Evolutionary conservation across 2,888 invertebrate species (phyloP).

Genomic region (Lacanobia wlatinum): DNA sequence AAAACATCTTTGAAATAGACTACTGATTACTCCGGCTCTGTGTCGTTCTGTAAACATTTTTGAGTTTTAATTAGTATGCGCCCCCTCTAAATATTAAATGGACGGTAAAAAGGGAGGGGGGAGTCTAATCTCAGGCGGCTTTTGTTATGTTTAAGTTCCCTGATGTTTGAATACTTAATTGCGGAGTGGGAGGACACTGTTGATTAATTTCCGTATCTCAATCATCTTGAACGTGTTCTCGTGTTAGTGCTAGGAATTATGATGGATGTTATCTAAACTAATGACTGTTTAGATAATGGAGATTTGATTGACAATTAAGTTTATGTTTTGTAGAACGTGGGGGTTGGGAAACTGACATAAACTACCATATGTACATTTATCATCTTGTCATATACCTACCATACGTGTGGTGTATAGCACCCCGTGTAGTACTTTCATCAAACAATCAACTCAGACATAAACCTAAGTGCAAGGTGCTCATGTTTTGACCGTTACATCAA

Average conservation of each 20-base stretch:
- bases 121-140: slow-evolving; percentile 32
- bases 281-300: background rate
- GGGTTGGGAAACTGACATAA: background rate
- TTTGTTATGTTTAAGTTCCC: slow-evolving; percentile 58
- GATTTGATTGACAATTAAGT: background rate
- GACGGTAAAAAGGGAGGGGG: slow-evolving; percentile 35
- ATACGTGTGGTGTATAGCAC: too few relatives aligned
- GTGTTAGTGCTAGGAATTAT: slow-evolving; percentile 12
- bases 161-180: slow-evolving; percentile 59
- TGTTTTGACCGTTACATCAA: too few relatives aligned
- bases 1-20: slow-evolving; percentile 5
- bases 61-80: slow-evolving; percentile 52
- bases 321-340: background rate
- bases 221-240: slow-evolving; percentile 6
- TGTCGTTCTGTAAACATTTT: slow-evolving; percentile 33
- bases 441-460: too few relatives aligned
- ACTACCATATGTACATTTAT: background rate
- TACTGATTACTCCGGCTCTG: slow-evolving; percentile 6
- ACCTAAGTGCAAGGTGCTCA: too few relatives aligned
- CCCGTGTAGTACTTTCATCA: too few relatives aligned
- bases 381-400: too few relatives aligned
- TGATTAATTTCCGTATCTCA: slow-evolving; percentile 53
- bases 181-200: slow-evolving; percentile 16
- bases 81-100: slow-evolving; percentile 58
- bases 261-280: slow-evolving; percentile 10